Evolutionary conservation across 2,113 vertebrate genomes (phyloP).

Genomic region (Dicentrarchus labrax): DNA sequence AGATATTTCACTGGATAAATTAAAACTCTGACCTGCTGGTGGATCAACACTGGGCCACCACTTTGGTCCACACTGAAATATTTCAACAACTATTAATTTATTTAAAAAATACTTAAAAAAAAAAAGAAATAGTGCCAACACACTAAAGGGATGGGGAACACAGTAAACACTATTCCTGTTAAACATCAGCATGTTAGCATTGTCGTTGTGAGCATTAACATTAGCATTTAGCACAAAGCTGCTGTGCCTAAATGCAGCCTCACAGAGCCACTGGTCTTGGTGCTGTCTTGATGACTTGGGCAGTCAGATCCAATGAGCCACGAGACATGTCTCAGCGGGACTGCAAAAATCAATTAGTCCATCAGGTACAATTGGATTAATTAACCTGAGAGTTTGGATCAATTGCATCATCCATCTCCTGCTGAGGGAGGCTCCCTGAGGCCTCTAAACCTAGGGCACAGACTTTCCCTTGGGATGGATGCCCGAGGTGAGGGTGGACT

Average conservation of each 20-base stretch:
- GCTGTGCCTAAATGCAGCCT: not conserved
- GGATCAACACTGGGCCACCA: too few relatives aligned
- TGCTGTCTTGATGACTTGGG: slow-evolving; percentile 33
- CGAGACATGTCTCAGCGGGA: slow-evolving; percentile 51
- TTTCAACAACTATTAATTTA: too few relatives aligned
- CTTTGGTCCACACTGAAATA: too few relatives aligned
- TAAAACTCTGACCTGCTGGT: too few relatives aligned
- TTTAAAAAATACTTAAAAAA: too few relatives aligned
- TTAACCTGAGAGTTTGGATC: slow-evolving; percentile 78
- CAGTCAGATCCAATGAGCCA: slow-evolving; percentile 35
- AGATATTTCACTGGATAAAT: not conserved
- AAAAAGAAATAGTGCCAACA: not conserved
- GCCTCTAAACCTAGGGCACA: slow-evolving; percentile 51
- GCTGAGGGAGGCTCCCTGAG: slow-evolving; percentile 45
- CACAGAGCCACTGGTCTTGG: not conserved
- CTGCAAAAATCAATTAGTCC: slow-evolving; percentile 69
- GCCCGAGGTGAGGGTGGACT: slow-evolving; percentile 63
- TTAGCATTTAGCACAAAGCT: not conserved
- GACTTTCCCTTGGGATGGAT: slow-evolving; percentile 64
- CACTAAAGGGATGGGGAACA: not conserved
- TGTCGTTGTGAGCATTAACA: too few relatives aligned
- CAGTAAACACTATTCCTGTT: not conserved
- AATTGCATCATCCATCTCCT: slow-evolving; percentile 76
- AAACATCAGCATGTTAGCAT: not conserved
- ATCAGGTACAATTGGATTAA: slow-evolving; percentile 74